These are phyloP conservation scores for Emys orbicularis DNA, from an alignment of 2,797 vertebrate genomes.

Conservation along the genomic window DNA sequence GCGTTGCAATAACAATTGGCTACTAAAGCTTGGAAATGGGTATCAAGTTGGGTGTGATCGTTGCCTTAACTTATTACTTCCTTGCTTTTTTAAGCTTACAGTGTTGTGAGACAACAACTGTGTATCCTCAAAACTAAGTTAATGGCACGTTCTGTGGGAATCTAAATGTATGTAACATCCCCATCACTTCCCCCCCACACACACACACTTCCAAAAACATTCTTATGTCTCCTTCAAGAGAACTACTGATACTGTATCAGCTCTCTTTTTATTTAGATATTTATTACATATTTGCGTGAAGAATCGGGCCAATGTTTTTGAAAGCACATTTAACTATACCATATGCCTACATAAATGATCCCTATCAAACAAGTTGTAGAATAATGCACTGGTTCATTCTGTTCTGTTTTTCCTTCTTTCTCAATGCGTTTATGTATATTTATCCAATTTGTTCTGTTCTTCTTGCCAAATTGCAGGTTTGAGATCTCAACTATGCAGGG, in stretches of 20 bases:
- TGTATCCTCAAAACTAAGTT: background rate
- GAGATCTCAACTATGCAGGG: constrained; percentile 76
- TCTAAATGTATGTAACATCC: background rate
- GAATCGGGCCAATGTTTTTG: constrained; percentile 82
- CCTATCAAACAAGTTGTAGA: constrained; percentile 82
- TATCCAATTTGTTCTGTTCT: constrained; percentile 80
- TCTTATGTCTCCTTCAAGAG: constrained; percentile 43
- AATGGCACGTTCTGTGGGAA: constrained; percentile 4
- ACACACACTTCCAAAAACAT: constrained; percentile 25
- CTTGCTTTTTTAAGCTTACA: background rate
- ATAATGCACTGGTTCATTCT: constrained; percentile 79
- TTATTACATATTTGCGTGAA: constrained; percentile 78
- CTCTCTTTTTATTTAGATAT: constrained; percentile 69
- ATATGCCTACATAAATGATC: constrained; percentile 84
- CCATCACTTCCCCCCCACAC: background rate
- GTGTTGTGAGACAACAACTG: background rate
- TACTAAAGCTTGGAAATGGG: accelerated
- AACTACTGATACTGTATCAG: constrained; percentile 50
- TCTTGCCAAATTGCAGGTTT: constrained; percentile 84
- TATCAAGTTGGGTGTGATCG: background rate
- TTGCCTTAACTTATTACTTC: background rate
- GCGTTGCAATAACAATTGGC: background rate
- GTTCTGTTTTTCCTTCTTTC: constrained; percentile 80
- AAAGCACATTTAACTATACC: constrained; percentile 84
- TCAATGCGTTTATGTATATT: constrained; percentile 82